A percentile compares a stretch with the other conserved stretches of the same genome.
These are phyloP conservation scores for Scaptodrosophila lebanonensis DNA, from an alignment of 1,140 invertebrate genomes.

Conservation along the genomic window DNA sequence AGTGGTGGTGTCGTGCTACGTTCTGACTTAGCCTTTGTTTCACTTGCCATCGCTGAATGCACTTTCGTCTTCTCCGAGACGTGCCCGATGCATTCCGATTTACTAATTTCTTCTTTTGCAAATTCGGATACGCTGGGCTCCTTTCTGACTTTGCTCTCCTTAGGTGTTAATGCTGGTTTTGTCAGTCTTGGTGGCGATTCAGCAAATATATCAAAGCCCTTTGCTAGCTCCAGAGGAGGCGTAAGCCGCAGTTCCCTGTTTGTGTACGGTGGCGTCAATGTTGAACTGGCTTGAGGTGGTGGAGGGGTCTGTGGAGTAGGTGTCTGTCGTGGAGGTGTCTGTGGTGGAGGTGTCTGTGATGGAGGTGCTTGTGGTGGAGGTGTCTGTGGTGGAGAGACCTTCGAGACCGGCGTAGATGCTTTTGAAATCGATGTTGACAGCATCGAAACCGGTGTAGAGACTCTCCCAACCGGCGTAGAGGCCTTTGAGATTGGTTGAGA, in stretches of 20 bases:
- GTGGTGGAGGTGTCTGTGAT: no score
- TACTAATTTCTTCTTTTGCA: no score
- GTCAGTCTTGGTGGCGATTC: slow-evolving; percentile 66
- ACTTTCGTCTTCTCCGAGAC: background rate
- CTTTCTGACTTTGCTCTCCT: background rate
- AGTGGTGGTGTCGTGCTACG: slow-evolving; percentile 56
- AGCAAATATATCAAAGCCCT: slow-evolving; percentile 58
- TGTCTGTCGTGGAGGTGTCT: slow-evolving; percentile 12
- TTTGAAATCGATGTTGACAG: no score
- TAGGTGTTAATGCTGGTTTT: slow-evolving; percentile 11
- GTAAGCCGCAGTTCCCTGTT: slow-evolving; percentile 3
- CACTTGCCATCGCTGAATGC: background rate
- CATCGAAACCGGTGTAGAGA: no score
- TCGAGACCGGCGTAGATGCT: no score
- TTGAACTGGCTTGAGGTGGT: no score
- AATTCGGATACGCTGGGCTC: slow-evolving; percentile 2
- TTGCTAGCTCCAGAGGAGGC: slow-evolving; percentile 9
- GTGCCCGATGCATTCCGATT: no score
- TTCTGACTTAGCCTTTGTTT: slow-evolving; percentile 10
- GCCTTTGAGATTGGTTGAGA: no score
- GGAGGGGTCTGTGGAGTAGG: slow-evolving; percentile 4
- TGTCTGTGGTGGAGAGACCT: slow-evolving; percentile 13
- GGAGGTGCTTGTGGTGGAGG: slow-evolving; percentile 6
- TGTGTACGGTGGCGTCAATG: background rate
- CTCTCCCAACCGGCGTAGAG: no score